These are phyloP conservation scores for Cyclophora albipunctata DNA, from an alignment of 2,888 invertebrate genomes.

Conservation along the genomic window DNA sequence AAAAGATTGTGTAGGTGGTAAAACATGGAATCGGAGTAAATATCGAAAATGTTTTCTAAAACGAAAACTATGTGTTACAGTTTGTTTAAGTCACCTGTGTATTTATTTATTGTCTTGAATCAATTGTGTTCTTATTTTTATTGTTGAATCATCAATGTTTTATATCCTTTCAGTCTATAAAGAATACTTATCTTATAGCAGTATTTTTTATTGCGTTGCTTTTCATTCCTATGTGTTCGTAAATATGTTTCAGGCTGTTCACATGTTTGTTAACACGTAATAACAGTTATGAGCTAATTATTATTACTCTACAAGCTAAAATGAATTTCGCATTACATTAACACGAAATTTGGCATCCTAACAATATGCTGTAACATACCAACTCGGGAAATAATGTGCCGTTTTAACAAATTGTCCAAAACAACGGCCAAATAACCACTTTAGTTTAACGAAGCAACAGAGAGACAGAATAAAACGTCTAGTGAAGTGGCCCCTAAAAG, in stretches of 20 bases:
- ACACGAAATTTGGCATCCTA: slow-evolving; percentile 9
- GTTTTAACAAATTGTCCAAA: slow-evolving; percentile 33
- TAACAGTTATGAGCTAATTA: too few relatives aligned
- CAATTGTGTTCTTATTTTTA: too few relatives aligned
- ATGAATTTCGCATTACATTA: neutral
- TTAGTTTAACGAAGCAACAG: slow-evolving; percentile 59
- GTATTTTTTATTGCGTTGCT: too few relatives aligned
- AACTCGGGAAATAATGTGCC: slow-evolving; percentile 3
- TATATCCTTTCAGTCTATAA: too few relatives aligned
- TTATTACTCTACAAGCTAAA: too few relatives aligned
- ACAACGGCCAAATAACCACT: slow-evolving; percentile 62
- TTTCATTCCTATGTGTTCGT: too few relatives aligned
- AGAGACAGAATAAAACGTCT: slow-evolving; percentile 55
- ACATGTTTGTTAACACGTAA: too few relatives aligned
- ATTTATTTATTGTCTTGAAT: neutral
- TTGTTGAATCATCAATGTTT: too few relatives aligned
- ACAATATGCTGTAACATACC: slow-evolving; percentile 5
- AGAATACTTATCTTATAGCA: too few relatives aligned
- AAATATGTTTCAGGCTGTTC: too few relatives aligned
- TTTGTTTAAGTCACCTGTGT: slow-evolving; percentile 1
- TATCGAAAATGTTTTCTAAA: slow-evolving; percentile 1
- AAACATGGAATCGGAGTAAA: slow-evolving; percentile 5
- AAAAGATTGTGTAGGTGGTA: slow-evolving; percentile 19
- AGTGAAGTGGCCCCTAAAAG: slow-evolving; percentile 54
- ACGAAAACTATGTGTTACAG: too few relatives aligned